Conservation (phyloP, 1,140 invertebrate genomes). For the Bombus confusus region DNA sequence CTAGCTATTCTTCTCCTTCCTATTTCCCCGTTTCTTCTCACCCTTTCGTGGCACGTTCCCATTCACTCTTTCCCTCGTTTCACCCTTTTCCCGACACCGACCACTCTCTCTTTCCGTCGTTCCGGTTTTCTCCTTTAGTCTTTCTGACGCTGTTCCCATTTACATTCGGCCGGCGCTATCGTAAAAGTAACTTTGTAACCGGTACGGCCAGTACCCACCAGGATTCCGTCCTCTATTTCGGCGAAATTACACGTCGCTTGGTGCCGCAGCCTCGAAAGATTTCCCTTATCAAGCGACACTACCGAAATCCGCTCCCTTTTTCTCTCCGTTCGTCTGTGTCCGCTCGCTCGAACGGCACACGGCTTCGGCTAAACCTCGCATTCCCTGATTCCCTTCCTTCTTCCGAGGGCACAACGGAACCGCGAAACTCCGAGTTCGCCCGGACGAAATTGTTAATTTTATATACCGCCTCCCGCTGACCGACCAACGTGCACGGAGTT, state of each 20-base stretch:
- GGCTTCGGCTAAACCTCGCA: background rate
- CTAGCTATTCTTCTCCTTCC: background rate
- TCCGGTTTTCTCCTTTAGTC: slow-evolving; percentile 33
- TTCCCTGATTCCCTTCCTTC: slow-evolving; percentile 27
- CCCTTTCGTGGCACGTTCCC: slow-evolving; percentile 40
- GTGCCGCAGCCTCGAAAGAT: slow-evolving; percentile 66
- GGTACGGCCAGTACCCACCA: slow-evolving; percentile 59
- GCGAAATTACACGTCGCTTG: slow-evolving; percentile 69
- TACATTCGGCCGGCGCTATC: slow-evolving; percentile 76
- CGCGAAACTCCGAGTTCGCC: slow-evolving; percentile 27
- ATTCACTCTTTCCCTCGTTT: slow-evolving; percentile 60
- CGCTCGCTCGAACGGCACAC: background rate
- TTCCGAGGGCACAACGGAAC: slow-evolving; percentile 24
- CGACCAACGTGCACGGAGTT: background rate
- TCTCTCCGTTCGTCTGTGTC: slow-evolving; percentile 18
- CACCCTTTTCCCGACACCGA: slow-evolving; percentile 20
- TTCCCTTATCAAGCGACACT: slow-evolving; percentile 65
- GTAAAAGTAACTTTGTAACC: slow-evolving; percentile 79
- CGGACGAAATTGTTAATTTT: slow-evolving; percentile 58
- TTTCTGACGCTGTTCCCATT: slow-evolving; percentile 65
- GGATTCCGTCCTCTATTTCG: slow-evolving; percentile 66
- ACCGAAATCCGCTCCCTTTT: slow-evolving; percentile 33
- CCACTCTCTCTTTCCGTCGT: slow-evolving; percentile 45
- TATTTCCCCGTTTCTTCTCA: slow-evolving; percentile 7
- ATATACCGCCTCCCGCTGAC: slow-evolving; percentile 22